Percentiles rank a stretch among this genome's conserved stretches.
Evolutionary conservation across 2,113 vertebrate genomes (phyloP).

Genomic region (Hemichromis elongatus): DNA sequence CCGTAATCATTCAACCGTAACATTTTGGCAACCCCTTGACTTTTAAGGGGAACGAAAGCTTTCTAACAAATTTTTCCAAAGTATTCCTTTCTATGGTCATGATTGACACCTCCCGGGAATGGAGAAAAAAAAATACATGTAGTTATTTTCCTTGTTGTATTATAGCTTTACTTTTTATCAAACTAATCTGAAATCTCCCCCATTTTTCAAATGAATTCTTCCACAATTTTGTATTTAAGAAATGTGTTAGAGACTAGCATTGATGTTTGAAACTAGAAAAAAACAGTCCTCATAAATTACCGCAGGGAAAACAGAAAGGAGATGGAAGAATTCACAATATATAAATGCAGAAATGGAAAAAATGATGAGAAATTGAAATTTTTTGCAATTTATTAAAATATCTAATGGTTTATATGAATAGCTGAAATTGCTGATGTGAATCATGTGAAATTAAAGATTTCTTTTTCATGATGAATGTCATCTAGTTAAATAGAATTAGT

Average conservation of each 20-base stretch:
- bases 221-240: background rate
- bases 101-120: background rate
- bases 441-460: background rate
- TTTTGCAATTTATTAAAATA: background rate
- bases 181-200: background rate
- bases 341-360: background rate
- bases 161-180: background rate
- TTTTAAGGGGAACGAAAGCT: background rate
- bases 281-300: background rate
- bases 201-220: background rate
- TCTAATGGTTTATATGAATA: background rate
- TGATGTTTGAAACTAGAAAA: background rate
- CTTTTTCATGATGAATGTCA: background rate
- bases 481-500: background rate
- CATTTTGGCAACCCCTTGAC: background rate
- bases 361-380: background rate
- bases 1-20: background rate
- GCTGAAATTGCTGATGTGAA: background rate
- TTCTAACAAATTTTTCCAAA: background rate
- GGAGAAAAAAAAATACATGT: fast-evolving
- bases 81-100: background rate
- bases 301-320: background rate
- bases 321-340: background rate
- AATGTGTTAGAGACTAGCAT: background rate
- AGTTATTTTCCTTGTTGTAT: background rate